These are phyloP conservation scores for Craniophora ligustri DNA, from an alignment of 2,888 invertebrate species.

Conservation along the genomic window DNA sequence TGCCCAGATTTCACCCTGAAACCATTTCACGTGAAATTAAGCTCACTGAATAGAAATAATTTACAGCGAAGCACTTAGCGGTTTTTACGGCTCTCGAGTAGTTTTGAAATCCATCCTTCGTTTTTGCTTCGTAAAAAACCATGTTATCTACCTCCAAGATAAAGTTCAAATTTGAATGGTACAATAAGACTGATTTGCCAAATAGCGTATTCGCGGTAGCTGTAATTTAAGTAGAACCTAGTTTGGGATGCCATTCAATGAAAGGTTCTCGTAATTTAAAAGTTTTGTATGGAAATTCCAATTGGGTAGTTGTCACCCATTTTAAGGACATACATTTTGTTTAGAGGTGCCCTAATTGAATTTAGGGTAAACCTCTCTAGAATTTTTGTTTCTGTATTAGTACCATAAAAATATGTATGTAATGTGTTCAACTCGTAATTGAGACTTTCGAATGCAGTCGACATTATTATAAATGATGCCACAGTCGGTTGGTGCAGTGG, in stretches of 20 bases:
- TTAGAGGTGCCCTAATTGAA: too few relatives aligned
- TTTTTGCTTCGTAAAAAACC: not conserved
- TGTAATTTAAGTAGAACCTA: slow-evolving; percentile 7
- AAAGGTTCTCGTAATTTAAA: not conserved
- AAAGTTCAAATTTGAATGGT: slow-evolving; percentile 6
- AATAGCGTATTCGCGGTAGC: slow-evolving; percentile 1
- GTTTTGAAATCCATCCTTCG: slow-evolving; percentile 9
- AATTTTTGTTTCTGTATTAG: too few relatives aligned
- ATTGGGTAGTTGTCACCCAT: not conserved
- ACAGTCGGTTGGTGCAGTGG: too few relatives aligned
- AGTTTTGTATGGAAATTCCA: not conserved
- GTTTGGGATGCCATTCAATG: slow-evolving; percentile 4
- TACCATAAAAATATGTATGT: too few relatives aligned
- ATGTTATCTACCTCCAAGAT: not conserved
- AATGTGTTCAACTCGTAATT: too few relatives aligned
- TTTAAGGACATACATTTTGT: too few relatives aligned
- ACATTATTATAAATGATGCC: too few relatives aligned
- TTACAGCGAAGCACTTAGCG: slow-evolving; percentile 25
- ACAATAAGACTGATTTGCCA: not conserved
- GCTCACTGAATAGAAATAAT: slow-evolving; percentile 32
- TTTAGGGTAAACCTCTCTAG: too few relatives aligned
- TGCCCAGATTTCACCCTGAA: not conserved
- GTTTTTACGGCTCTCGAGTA: slow-evolving; percentile 11
- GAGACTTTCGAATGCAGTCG: too few relatives aligned
- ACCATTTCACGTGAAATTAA: slow-evolving; percentile 19